Percentiles rank a stretch among this genome's conserved stretches.
These are phyloP conservation scores for Meiosimyza decipiens DNA, from an alignment of 2,888 invertebrate genomes.

Conservation along the genomic window DNA sequence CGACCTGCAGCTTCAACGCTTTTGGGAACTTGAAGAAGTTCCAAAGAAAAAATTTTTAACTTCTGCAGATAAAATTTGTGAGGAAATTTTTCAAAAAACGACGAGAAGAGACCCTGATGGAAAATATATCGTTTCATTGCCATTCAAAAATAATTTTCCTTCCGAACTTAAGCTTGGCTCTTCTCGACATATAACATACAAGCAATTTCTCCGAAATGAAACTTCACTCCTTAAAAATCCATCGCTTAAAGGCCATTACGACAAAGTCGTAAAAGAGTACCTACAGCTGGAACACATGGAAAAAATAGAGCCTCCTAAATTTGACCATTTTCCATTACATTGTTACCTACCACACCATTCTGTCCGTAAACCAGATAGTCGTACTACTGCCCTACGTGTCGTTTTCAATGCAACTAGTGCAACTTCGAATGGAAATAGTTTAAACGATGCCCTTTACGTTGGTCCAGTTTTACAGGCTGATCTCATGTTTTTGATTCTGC, in stretches of 20 bases:
- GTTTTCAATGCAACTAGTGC: conserved; percentile 11
- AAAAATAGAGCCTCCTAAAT: not conserved
- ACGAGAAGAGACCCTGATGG: not conserved
- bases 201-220: no score
- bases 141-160: conserved; percentile 1
- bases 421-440: conserved; percentile 2
- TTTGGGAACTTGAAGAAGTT: no score
- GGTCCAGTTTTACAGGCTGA: conserved; percentile 10
- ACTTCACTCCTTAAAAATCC: no score
- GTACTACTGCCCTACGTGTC: no score
- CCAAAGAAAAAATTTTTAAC: no score
- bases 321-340: not conserved
- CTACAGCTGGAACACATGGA: not conserved
- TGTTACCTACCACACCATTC: not conserved
- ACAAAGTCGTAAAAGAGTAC: not conserved
- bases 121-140: not conserved
- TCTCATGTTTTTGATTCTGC: not conserved
- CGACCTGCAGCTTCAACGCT: no score
- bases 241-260: not conserved
- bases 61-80: no score
- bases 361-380: no score
- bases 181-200: not conserved
- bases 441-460: not conserved
- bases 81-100: no score
- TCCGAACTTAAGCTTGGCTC: no score